These are phyloP conservation scores for Acronicta psi DNA, from an alignment of 2,888 invertebrate species.

Conservation along the genomic window DNA sequence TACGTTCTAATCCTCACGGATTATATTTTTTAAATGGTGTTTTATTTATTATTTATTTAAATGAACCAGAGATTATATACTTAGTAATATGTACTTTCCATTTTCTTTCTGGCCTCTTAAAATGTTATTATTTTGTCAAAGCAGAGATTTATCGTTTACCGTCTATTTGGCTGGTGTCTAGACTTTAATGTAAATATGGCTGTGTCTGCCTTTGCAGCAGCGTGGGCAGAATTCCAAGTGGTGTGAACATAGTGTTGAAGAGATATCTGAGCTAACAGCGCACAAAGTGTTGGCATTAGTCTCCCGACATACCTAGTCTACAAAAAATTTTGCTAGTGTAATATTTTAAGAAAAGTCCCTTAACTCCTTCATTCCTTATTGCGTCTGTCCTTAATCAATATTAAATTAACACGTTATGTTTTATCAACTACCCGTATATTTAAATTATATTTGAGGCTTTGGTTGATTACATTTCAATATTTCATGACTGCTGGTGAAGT, in stretches of 20 bases:
- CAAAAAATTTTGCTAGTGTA: not conserved
- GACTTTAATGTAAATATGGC: conserved; percentile 39
- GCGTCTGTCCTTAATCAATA: conserved; percentile 1
- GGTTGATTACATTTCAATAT: no score
- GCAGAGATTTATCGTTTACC: conserved; percentile 15
- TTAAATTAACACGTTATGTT: no score
- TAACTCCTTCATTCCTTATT: not conserved
- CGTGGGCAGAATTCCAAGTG: conserved; percentile 53
- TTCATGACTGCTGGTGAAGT: no score
- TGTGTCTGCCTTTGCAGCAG: conserved; percentile 18
- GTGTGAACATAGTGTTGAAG: conserved; percentile 27
- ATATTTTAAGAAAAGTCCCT: not conserved
- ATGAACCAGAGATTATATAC: conserved; percentile 38
- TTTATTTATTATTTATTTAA: conserved; percentile 34
- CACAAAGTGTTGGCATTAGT: conserved; percentile 40
- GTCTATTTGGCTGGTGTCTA: conserved; percentile 43
- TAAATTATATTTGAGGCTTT: no score
- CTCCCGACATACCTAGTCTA: conserved; percentile 1
- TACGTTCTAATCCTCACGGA: conserved; percentile 35
- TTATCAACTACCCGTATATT: no score
- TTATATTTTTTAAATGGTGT: conserved; percentile 40
- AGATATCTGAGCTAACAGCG: conserved; percentile 38
- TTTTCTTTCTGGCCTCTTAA: not conserved
- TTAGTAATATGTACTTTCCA: not conserved
- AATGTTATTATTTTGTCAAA: conserved; percentile 10